These are phyloP conservation scores for Hydrochoerus hydrochaeris DNA, from an alignment of 2,113 vertebrate species.

Conservation along the genomic window DNA sequence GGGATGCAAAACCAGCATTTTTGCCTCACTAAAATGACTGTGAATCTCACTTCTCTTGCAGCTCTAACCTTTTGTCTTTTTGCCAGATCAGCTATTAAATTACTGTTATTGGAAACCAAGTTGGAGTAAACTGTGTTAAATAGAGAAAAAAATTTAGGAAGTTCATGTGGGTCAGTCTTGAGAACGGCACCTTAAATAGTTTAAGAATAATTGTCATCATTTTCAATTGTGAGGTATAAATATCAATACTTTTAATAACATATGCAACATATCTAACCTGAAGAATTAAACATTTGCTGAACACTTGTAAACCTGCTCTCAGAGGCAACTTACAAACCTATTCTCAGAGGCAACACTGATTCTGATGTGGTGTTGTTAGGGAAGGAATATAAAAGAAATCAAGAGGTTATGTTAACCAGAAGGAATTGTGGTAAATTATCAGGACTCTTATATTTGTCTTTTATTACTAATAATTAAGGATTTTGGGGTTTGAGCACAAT, in stretches of 20 bases:
- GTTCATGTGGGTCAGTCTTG: neutral
- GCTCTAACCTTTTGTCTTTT: conserved; percentile 26
- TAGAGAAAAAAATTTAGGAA: conserved; percentile 31
- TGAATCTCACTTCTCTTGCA: neutral
- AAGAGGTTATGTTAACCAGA: neutral
- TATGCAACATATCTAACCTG: neutral
- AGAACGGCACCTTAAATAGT: neutral
- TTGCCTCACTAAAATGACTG: conserved; percentile 7
- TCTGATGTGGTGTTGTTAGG: neutral
- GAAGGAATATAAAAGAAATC: neutral
- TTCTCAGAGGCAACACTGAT: neutral
- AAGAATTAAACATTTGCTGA: conserved; percentile 33
- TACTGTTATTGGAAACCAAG: conserved; percentile 25
- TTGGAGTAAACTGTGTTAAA: neutral
- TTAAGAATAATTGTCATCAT: conserved; percentile 10
- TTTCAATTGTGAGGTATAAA: neutral
- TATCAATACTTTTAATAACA: neutral
- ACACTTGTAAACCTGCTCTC: neutral
- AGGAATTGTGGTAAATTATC: neutral
- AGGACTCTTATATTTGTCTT: neutral
- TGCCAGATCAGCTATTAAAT: conserved; percentile 69
- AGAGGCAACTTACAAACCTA: neutral
- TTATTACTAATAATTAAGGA: neutral
- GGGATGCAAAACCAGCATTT: conserved; percentile 51
- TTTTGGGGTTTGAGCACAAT: neutral